Conservation (phyloP, 2,113 vertebrate genomes). For the Passer domesticus region DNA sequence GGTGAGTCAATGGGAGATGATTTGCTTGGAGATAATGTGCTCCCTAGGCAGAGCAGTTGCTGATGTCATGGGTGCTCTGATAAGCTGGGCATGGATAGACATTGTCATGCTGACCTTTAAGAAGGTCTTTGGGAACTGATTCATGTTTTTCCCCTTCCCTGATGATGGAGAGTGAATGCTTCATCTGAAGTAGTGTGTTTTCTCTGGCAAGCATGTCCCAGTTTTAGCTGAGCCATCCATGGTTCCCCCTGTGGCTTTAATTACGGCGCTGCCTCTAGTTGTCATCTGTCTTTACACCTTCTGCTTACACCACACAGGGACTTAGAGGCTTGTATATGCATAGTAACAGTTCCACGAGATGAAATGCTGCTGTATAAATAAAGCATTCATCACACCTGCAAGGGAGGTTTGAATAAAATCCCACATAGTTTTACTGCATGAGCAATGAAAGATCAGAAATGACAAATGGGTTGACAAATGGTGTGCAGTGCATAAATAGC, state of each 20-base stretch:
- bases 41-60: background rate
- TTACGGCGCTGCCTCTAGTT: accelerated
- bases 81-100: background rate
- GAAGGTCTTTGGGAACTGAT: background rate
- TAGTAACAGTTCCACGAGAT: background rate
- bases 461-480: constrained; percentile 48
- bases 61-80: background rate
- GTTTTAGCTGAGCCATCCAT: background rate
- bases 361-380: constrained; percentile 23
- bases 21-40: background rate
- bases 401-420: constrained; percentile 1
- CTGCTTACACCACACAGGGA: background rate
- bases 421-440: background rate
- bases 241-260: background rate
- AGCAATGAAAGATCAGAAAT: constrained; percentile 8
- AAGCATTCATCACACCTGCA: constrained; percentile 49
- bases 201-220: accelerated
- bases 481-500: background rate
- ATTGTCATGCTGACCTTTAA: background rate
- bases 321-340: background rate
- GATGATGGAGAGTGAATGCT: background rate
- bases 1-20: background rate
- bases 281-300: background rate
- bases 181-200: background rate
- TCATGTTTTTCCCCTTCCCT: background rate